Conservation (phyloP, 2,888 invertebrate species). For the Ornithoptera priamus region DNA sequence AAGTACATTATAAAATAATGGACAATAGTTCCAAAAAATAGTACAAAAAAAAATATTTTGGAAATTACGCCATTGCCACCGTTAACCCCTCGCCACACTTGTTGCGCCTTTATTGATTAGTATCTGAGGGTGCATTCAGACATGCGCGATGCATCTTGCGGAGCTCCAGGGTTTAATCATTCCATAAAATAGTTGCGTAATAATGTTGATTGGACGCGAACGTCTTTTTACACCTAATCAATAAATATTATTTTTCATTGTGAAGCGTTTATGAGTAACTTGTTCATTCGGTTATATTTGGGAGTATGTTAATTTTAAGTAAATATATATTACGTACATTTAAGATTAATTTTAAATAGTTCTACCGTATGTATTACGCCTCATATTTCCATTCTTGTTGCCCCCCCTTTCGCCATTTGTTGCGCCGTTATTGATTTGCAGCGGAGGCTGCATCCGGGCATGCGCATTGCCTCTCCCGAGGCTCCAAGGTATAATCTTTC, state of each 20-base stretch:
- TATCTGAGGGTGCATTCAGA: constrained; percentile 26
- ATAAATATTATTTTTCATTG: too few species aligned
- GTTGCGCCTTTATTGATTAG: constrained; percentile 1
- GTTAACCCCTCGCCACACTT: not conserved
- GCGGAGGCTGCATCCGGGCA: constrained; percentile 29
- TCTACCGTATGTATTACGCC: too few species aligned
- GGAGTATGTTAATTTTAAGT: not conserved
- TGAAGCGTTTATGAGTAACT: too few species aligned
- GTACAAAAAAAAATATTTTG: not conserved
- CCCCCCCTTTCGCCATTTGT: not conserved
- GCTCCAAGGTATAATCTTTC: not conserved
- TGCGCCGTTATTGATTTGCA: not conserved
- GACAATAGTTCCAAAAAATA: too few species aligned
- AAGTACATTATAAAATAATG: too few species aligned
- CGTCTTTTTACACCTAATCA: too few species aligned
- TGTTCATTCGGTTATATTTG: too few species aligned
- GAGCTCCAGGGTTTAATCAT: not conserved
- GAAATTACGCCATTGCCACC: not conserved
- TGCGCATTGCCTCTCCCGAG: constrained; percentile 31
- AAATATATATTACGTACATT: not conserved
- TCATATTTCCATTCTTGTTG: too few species aligned
- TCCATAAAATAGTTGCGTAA: too few species aligned
- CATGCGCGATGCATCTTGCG: constrained; percentile 33
- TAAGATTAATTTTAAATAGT: too few species aligned
- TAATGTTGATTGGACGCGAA: too few species aligned